A percentile compares a stretch with the other conserved stretches of the same genome.
phyloP scores from a whole-genome alignment of 2,797 vertebrate genomes.

The Sarcoramphus papa region DNA sequence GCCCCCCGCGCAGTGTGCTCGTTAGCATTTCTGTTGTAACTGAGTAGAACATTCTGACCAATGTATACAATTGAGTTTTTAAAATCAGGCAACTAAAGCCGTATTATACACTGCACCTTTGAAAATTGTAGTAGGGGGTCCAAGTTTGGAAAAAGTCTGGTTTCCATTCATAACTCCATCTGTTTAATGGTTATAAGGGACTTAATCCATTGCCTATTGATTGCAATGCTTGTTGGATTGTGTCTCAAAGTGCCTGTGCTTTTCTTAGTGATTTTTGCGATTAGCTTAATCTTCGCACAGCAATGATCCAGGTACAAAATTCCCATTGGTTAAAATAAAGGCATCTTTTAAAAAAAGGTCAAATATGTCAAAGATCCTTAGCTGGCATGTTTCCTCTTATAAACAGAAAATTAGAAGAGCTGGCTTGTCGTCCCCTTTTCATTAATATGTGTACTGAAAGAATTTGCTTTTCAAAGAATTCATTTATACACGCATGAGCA shows the following conservation, averaged over 20 bases:
- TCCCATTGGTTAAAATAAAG: not conserved
- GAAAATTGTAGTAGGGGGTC: not conserved
- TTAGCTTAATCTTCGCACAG: not conserved
- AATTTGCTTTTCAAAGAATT: not conserved
- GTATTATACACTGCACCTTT: not conserved
- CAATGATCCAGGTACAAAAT: not conserved
- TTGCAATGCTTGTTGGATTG: not conserved
- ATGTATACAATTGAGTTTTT: not conserved
- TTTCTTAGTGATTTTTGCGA: not conserved
- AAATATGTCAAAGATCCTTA: not conserved
- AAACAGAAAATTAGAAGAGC: not conserved
- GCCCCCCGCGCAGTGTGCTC: accelerated
- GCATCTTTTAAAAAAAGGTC: not conserved
- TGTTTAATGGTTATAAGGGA: not conserved
- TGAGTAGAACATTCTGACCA: not conserved
- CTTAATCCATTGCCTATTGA: not conserved
- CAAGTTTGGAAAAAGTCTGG: not conserved
- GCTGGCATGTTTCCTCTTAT: not conserved
- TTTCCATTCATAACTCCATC: not conserved
- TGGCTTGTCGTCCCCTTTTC: not conserved
- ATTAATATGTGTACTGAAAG: not conserved
- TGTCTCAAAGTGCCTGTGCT: not conserved
- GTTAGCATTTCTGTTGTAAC: not conserved
- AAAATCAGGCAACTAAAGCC: not conserved
- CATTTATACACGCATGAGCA: not conserved